Base-by-base conservation (phyloP, 2,797 vertebrate genomes). In the Pipistrellus kuhlii region DNA sequence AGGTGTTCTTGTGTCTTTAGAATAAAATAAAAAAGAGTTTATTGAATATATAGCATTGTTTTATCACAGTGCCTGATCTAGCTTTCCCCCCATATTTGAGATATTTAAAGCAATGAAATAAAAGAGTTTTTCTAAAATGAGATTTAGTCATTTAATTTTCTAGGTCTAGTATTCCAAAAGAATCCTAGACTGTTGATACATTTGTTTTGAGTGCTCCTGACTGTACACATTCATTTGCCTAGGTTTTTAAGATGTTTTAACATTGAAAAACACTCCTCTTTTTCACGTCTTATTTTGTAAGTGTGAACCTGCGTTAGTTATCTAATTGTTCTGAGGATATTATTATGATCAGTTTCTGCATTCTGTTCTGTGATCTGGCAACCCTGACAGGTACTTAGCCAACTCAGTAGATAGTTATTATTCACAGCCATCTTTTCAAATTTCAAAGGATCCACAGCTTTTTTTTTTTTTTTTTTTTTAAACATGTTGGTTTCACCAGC, bases 191-290 rank as follows among this genome's bases (percentile, higher is more conserved):
- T 66, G 72, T 72, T 83, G 46, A 48, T 76, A 48, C 68, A 66
- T 85, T 85, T 85, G 75, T 93, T 94, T 69, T 77, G 48, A 92
- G 35, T 77, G 32, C 20, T 91, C 46, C 53, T 85, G 51, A 27
- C 38, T 17, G 21, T 76, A 66, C 32, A n/a, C 38, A 72, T 80
- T 94, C 69, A 83, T 80, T 80, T 95, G 71, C 23, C 68, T 38
- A 69, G 14, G 71, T 66, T 96, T 86, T 91, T 76, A 94, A 95
- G 66, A 57, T 73, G 21, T 92, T 77, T 85, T 72, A 91, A 57
- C 20, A 35, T n/a, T 38, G 53, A 77, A 91, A 83, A 77, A n/a
- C 21, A 25, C 4, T 85, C 7, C 41, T 86, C 12, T 86, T 87
- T 68, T 57, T 9, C 46, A 41, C 1, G 3, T 85, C 18, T 46